These are phyloP conservation scores for Phenganax marumi DNA, from an alignment of 92 coral and sea anemone genomes.

Conservation along the genomic window DNA sequence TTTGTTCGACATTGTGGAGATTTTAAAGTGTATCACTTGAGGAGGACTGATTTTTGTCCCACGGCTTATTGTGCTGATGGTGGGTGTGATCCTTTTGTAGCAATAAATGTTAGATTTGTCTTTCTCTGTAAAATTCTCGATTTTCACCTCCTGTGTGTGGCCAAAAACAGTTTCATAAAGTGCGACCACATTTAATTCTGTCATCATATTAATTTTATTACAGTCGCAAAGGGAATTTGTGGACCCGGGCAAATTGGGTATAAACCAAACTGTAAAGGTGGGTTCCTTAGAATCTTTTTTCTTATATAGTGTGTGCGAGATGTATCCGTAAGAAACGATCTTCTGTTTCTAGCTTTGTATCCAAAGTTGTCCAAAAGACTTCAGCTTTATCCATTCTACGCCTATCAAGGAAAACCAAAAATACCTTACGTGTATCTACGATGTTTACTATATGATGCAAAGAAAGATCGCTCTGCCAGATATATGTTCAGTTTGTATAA, in stretches of 20 bases:
- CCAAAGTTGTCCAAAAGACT: constrained; percentile 25
- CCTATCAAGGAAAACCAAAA: constrained; percentile 28
- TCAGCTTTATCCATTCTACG: constrained; percentile 30
- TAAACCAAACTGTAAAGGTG: constrained; percentile 86
- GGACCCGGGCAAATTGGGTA: constrained; percentile 89
- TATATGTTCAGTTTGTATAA: constrained; percentile 19
- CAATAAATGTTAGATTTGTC: background rate
- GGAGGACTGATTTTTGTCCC: constrained; percentile 72
- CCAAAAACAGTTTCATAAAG: too few relatives aligned
- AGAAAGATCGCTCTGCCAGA: background rate
- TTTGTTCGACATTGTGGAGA: constrained; percentile 85
- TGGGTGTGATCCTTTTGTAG: constrained; percentile 32
- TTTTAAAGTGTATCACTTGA: constrained; percentile 74
- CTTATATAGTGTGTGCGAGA: background rate
- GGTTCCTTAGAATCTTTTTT: background rate
- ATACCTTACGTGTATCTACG: constrained; percentile 31
- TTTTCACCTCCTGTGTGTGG: too few relatives aligned
- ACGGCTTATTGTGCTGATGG: constrained; percentile 76
- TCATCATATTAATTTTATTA: background rate
- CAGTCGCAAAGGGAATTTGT: constrained; percentile 73
- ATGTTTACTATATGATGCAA: background rate
- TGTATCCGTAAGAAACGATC: background rate
- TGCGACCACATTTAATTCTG: background rate
- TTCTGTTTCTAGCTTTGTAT: constrained; percentile 14
- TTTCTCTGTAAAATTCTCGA: background rate